A percentile compares a stretch with the other conserved stretches of the same genome.
Evolutionary conservation across 92 coral and sea anemone species (phyloP).

Genomic region (Porites rus): DNA sequence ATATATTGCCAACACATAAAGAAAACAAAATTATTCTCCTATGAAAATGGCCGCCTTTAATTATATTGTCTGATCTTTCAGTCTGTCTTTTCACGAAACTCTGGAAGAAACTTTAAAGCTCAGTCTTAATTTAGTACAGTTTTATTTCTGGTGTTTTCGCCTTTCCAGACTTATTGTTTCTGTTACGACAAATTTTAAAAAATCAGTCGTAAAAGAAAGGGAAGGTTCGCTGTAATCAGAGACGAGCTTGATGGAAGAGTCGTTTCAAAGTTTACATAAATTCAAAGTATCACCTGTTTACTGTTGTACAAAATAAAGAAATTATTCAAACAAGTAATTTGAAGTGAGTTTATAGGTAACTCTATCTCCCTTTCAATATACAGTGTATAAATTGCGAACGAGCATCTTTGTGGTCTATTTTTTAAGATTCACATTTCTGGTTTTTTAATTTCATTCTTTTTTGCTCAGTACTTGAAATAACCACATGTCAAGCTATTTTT

Average conservation of each 20-base stretch:
- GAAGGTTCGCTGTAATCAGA: neutral
- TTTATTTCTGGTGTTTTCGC: neutral
- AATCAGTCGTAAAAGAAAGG: neutral
- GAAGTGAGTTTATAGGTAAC: neutral
- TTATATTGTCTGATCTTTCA: neutral
- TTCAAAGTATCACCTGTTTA: neutral
- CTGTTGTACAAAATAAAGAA: neutral
- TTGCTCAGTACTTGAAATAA: neutral
- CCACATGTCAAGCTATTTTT: conserved; percentile 10
- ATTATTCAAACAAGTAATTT: neutral
- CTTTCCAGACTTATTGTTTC: neutral
- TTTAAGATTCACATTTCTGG: conserved; percentile 16
- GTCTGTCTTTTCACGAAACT: neutral
- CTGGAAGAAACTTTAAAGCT: neutral
- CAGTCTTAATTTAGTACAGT: neutral
- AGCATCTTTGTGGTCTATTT: neutral
- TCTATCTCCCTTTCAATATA: conserved; percentile 15
- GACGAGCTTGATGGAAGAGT: neutral
- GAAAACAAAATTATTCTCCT: neutral
- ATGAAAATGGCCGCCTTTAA: neutral
- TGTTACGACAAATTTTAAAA: neutral
- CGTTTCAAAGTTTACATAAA: neutral
- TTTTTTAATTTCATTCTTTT: neutral
- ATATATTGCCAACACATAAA: neutral
- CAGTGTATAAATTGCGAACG: conserved; percentile 5